Base-by-base conservation (phyloP, 1,140 invertebrate genomes). In the Drosophila athabasca region DNA sequence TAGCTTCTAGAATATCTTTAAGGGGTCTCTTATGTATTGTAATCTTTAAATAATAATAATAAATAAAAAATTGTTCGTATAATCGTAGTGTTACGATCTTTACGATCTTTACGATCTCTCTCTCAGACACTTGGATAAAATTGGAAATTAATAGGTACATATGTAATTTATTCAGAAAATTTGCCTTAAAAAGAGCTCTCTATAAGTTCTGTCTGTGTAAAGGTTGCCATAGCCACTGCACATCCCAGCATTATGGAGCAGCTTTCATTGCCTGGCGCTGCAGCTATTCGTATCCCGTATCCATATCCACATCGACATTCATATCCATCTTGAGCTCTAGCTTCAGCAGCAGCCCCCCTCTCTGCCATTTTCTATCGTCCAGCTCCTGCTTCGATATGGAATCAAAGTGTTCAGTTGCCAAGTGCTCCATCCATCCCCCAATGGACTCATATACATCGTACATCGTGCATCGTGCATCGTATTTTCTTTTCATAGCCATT, bases 401-500 rank as follows among this genome's bases (percentile, higher is more conserved):
- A 50, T 69, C 74, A 74, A 78, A 75, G 78, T 85, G 80, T 85
- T 84, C 76, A 76, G 80, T 84, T 74, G 79, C 77, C 79, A 69
- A 81, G 71, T 79, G 68, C 62, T 58, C 24, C 24, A 26, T 26
- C 31, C 59, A 31, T 75, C 49, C 55, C 49, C 82, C 64, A 64
- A 59, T 41, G 19, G 9, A 24, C 11, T n/a, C 41, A 22, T 41
- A 43, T 39, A 62, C 26, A 52, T 26, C 64, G 6, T 19, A 52
- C 19, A 8, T 29, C 9, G 44, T 44, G 46, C 35, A 61, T 29
- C 9, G 44, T 44, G 60, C 35, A 61, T 55, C 11, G 61, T 79
- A 88, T 87, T 77, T 87, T 81, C 73, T 74, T 70, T 81, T 80
- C 73, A 81, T 61, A 85, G 82, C 77, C 81, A 85, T 87, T 39